Base-by-base conservation (phyloP, 1,140 invertebrate species). In the Hycleus phaleratus region DNA sequence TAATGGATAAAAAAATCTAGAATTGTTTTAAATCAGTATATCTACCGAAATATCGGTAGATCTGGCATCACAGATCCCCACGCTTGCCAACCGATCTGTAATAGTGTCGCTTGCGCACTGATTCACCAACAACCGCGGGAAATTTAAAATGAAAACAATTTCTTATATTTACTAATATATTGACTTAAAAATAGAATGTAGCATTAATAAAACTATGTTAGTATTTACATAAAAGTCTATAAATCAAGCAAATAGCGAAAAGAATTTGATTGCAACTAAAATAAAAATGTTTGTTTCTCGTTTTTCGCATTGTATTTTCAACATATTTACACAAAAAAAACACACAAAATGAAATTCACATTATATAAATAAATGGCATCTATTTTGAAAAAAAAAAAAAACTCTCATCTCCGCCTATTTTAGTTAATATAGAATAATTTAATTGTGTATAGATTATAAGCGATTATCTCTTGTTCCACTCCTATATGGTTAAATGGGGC, bases 161-260 rank as follows among this genome's bases (percentile, higher is more conserved):
- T 2, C 0, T 48, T 47, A 67, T 67, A 67, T 67, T 62, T 67
- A 55, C 55, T 64, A 32, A 32, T 55, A 50, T 58, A 67, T 51
- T 65, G 58, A 60, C 59, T 52, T 59, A 59, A 51, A 46, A 43
- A 57, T 59, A 46, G 10, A 53, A 42, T 52, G 26, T 52, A 43
- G 49, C 44, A 57, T 50, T 62, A 57, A 62, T 63, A 61, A 60
- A 52, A 46, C 61, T 65, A 63, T 54, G 66, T 67, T 67, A 67
- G 63, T 67, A 67, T 67, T 67, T 67, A 67, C 66, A 67, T 65
- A 62, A 56, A 64, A 58, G 43, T 50, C 49, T 57, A 61, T 54
- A 58, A 58, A 46, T 55, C 44, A 46, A 55, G 57, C 57, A 56
- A 64, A 64, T 62, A 32, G 60, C 52, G 55, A 66, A 62, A 61